Evolutionary conservation across 2,888 invertebrate species (phyloP), one percentile per base, ranked within the genome.

Genomic region (Clostera curtula): DNA sequence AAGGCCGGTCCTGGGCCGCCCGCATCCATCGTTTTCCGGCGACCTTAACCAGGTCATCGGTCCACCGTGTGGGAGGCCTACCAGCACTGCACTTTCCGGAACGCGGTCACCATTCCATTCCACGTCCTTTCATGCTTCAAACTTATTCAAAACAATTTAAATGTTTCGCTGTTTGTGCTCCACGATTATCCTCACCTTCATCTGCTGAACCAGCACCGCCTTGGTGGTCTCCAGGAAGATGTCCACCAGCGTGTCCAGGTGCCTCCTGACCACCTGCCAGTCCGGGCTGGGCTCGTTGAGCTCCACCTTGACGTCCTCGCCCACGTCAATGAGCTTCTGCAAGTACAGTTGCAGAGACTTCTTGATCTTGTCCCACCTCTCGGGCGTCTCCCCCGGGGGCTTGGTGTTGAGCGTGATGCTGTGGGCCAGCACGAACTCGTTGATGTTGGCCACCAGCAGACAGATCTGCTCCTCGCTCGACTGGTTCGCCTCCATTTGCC

Each of bases 201-300:
- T 85, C 51, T 87, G 87, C 43, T 85, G 83, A 9, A 85, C 82
- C 19, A 88, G 61, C 6, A 87, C 85, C 24, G 82, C 84, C 45
- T 87, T 86, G 0, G 87, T 87, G 0, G 87, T 85, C 51, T 85
- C 85, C 42, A 86, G 66, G 56, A 88, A 88, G 19, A 86, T 84
- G 13, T 74, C 82, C 16, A 86, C 82, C 29, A 88, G 49, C 0
- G 77, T 72, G n/a, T 84, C 80, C 31, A 87, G 44, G 61, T 75
- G 85, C 37, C 67, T 80, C 42, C 49, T 49, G 2, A 74, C 74
- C 23, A 84, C 40, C 17, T 34, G 56, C 75, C 79, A 77, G 27
- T 84, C 76, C 0, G 80, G 69, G 13, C 51, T 55, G 15, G 57
- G 73, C 32, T 85, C 84, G 29, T 84, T 85, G 24, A 85, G 26